Evolutionary conservation across 2,113 vertebrate species (phyloP).

Genomic region (Oriolus oriolus): DNA sequence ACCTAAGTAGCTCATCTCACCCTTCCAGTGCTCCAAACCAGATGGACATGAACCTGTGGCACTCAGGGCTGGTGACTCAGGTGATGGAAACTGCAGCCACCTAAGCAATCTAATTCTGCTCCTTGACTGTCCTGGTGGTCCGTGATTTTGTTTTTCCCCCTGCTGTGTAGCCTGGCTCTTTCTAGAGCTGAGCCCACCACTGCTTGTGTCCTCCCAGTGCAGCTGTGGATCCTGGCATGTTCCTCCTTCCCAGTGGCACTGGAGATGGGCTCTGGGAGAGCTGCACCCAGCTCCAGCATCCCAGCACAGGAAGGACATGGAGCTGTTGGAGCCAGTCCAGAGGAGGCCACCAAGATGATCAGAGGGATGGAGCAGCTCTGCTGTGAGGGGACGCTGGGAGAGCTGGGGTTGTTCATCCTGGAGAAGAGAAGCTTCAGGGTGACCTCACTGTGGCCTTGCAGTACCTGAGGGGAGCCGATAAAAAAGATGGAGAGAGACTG

Average conservation of each 20-base stretch:
- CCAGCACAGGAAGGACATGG: not conserved
- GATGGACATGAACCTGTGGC: not conserved
- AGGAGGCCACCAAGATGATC: not conserved
- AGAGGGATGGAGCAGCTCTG: not conserved
- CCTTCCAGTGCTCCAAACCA: not conserved
- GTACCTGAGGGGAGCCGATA: not conserved
- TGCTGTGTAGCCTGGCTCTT: not conserved
- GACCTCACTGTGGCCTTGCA: not conserved
- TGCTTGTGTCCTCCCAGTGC: accelerated
- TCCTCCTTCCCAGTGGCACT: not conserved
- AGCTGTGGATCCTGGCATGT: not conserved
- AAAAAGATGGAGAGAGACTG: not conserved
- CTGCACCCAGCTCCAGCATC: not conserved
- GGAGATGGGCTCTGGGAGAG: not conserved
- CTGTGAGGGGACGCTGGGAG: not conserved
- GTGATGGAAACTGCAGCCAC: not conserved
- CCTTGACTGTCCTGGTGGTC: not conserved
- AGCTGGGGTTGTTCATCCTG: not conserved
- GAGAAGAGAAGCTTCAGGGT: not conserved
- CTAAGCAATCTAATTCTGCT: not conserved
- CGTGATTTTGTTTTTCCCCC: not conserved
- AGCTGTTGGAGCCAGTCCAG: not conserved
- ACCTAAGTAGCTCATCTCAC: not conserved
- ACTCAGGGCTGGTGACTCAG: not conserved
- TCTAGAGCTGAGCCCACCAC: not conserved